Base-by-base conservation (phyloP, 2,797 vertebrate genomes). In the Anguilla anguilla region DNA sequence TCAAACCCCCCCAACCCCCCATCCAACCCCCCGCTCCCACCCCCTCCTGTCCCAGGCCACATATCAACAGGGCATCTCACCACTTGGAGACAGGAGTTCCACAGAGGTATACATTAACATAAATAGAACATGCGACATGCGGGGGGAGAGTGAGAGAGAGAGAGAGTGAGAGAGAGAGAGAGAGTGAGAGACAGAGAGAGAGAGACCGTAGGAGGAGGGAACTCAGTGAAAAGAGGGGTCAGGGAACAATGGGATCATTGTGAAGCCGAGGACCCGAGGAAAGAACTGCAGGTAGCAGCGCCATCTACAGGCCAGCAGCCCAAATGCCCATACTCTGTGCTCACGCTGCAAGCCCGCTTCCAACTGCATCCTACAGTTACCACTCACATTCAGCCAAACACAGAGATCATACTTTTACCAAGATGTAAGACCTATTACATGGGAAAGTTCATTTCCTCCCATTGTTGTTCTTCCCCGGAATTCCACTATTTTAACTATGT, bases 241-340 rank as follows among this genome's bases (percentile, higher is more conserved):
- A 25, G 92, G 89, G 93, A 95, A 97, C 96, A 97, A 97, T 97
- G 88, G 95, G 95, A 95, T 95, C 96, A 96, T 96, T 98, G 96
- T 97, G 93, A 94, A 93, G 91, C 74, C 19, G 0, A 28, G 0
- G n/a, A 85, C 0, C 81, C 90, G 92, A 25, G 55, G 83, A 85
- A 81, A 89, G 96, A 98, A 97, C 92, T 53, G 97, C 94, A 97
- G 98, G 96, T 95, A 95, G 94, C 91, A 98, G 97, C 97, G 93
- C 98, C 98, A 98, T 96, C 98, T 99, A 98, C 98, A 98, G 98
- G 98, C 95, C 59, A 77, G 57, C 83, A 31, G 35, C 69, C 83
- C 72, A 43, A 88, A 85, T 13, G 55, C 5, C 35, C 35, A 43
- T 3, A 67, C 84, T 7, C n/a, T 39, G n/a, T 11, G 35, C 17